Evolutionary conservation across 2,113 vertebrate species (phyloP).

Genomic region (Channa argus): DNA sequence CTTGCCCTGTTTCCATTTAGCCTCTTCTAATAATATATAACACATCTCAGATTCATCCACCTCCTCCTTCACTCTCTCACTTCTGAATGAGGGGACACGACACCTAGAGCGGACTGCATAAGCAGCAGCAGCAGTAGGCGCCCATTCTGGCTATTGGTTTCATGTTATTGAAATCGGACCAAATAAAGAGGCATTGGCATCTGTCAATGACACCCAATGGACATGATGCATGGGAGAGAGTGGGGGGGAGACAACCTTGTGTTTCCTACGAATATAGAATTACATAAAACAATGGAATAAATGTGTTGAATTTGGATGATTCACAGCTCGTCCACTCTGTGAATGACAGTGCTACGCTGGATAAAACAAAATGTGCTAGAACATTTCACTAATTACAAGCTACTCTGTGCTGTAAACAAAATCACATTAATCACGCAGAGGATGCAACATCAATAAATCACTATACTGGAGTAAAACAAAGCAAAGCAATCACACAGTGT

Average conservation of each 20-base stretch:
- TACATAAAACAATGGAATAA: constrained; percentile 55
- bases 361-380: constrained; percentile 62
- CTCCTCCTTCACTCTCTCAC: constrained; percentile 34
- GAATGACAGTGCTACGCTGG: constrained; percentile 56
- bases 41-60: constrained; percentile 70
- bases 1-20: constrained; percentile 77
- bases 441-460: constrained; percentile 52
- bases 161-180: constrained; percentile 77
- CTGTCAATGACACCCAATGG: constrained; percentile 72
- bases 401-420: constrained; percentile 62
- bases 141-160: constrained; percentile 68
- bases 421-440: constrained; percentile 51
- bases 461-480: constrained; percentile 53
- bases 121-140: constrained; percentile 73
- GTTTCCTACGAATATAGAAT: constrained; percentile 31
- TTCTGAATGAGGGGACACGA: constrained; percentile 66
- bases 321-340: constrained; percentile 63
- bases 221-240: constrained; percentile 39
- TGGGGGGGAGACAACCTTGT: constrained; percentile 16
- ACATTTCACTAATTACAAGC: constrained; percentile 65
- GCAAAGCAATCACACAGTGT: constrained; percentile 35
- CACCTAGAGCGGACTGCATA: constrained; percentile 59
- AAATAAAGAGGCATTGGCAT: constrained; percentile 70
- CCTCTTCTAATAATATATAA: constrained; percentile 78
- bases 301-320: constrained; percentile 59